A percentile compares a stretch with the other conserved stretches of the same genome.
phyloP scores from a whole-genome alignment of 2,797 vertebrate genomes.

The Urocyon cinereoargenteus region DNA sequence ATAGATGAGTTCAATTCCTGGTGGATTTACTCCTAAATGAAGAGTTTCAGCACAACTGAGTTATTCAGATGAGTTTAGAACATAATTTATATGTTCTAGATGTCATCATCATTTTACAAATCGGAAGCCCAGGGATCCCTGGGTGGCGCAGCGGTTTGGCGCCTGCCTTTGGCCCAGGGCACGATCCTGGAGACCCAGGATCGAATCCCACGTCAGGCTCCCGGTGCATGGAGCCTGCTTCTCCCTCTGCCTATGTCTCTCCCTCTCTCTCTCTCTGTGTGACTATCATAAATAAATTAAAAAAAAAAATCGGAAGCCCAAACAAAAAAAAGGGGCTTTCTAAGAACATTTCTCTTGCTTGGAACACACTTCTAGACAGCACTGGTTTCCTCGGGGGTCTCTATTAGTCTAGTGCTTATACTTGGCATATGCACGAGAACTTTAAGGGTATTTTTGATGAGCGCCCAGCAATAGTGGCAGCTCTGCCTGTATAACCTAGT shows the following conservation, averaged over 20 bases:
- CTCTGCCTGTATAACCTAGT: background rate
- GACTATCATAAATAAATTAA: too few relatives aligned
- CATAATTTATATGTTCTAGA: background rate
- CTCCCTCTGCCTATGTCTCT: too few relatives aligned
- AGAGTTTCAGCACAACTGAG: background rate
- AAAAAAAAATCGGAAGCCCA: background rate
- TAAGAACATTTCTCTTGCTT: background rate
- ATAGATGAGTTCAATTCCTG: background rate
- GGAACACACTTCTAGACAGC: background rate
- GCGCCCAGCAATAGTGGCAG: background rate
- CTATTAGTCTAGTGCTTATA: background rate
- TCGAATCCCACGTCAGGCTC: too few relatives aligned
- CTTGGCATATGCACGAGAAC: background rate
- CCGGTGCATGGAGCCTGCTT: too few relatives aligned
- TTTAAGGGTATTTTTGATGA: background rate
- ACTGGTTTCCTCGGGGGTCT: background rate
- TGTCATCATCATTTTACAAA: background rate
- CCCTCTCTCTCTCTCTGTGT: too few relatives aligned
- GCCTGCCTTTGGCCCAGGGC: too few relatives aligned
- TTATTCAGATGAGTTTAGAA: background rate
- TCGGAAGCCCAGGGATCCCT: background rate
- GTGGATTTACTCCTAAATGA: background rate
- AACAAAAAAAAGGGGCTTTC: background rate
- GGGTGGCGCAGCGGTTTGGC: too few relatives aligned
- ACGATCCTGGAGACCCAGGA: too few relatives aligned